Percentiles rank a stretch among this genome's conserved stretches.
Evolutionary conservation across 2,113 vertebrate species (phyloP).

Genomic region (Emberiza fucata): DNA sequence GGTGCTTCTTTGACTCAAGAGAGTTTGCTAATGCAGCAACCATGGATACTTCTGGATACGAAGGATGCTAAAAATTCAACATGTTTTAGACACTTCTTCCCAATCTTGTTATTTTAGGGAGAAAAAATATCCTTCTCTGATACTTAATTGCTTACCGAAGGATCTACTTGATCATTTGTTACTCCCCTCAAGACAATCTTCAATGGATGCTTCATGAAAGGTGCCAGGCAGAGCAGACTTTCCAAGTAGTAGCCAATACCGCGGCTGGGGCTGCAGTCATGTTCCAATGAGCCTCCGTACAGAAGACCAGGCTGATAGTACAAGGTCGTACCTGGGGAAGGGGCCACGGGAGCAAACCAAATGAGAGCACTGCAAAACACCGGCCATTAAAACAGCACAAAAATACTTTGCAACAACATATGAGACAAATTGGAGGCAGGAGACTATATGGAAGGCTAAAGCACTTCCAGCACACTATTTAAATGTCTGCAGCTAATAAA

Average conservation of each 20-base stretch:
- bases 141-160: constrained; percentile 81
- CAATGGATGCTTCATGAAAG: constrained; percentile 90
- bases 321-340: constrained; percentile 83
- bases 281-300: constrained; percentile 84
- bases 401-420: rapidly evolving
- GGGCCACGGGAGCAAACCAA: background rate
- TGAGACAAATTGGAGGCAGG: background rate
- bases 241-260: constrained; percentile 94
- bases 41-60: background rate
- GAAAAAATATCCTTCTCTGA: background rate
- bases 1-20: background rate
- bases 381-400: background rate
- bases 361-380: background rate
- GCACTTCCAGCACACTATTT: background rate
- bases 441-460: background rate
- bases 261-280: constrained; percentile 86
- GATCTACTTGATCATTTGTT: constrained; percentile 89
- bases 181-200: constrained; percentile 87
- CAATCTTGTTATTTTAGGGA: rapidly evolving
- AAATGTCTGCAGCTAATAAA: background rate
- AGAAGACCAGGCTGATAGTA: constrained; percentile 93
- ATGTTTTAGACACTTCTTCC: background rate
- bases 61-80: background rate
- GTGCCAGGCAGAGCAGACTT: constrained; percentile 88
- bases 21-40: background rate